Conservation (phyloP, 2,113 vertebrate genomes). For the Glaucidium brasilianum region DNA sequence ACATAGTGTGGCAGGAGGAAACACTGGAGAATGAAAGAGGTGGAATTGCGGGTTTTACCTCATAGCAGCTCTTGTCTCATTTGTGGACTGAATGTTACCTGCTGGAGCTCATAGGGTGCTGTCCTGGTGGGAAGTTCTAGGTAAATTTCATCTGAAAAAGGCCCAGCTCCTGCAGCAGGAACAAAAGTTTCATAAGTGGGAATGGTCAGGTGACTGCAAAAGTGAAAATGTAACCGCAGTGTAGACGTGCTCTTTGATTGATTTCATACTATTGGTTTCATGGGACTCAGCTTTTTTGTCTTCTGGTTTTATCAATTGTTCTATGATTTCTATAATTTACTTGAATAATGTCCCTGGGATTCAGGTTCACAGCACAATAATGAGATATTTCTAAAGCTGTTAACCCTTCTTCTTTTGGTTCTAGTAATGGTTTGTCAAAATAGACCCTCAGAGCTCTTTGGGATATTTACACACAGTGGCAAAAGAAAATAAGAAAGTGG, state of each 20-base stretch:
- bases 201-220: not conserved
- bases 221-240: accelerated
- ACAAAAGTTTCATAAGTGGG: not conserved
- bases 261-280: not conserved
- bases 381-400: not conserved
- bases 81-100: not conserved
- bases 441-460: not conserved
- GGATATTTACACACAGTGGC: not conserved
- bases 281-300: not conserved
- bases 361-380: not conserved
- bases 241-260: not conserved
- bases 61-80: not conserved
- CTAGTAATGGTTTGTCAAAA: not conserved
- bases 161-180: not conserved
- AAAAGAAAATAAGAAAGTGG: not conserved
- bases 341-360: not conserved
- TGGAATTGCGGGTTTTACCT: not conserved
- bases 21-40: not conserved
- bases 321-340: not conserved
- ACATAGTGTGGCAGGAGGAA: not conserved
- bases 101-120: not conserved
- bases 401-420: not conserved
- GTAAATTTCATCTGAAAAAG: not conserved
- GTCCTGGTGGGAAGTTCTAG: not conserved
- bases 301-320: not conserved